phyloP scores from a whole-genome alignment of 2,888 invertebrate species.

The Aphodius granarius region DNA sequence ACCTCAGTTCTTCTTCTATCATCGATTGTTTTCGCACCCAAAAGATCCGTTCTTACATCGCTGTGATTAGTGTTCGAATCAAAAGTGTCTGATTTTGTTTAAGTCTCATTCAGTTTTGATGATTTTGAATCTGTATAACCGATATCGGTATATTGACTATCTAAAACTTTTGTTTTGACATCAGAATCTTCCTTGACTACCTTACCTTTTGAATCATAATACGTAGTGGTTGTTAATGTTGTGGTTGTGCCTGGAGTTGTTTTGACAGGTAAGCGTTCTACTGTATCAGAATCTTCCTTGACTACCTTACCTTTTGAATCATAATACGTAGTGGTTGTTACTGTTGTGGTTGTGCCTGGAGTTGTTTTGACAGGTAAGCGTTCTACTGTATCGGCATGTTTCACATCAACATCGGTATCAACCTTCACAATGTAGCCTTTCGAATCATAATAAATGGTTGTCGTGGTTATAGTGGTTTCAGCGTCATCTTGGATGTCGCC shows the following conservation, averaged over 20 bases:
- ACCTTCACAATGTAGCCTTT: constrained; percentile 49
- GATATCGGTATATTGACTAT: background rate
- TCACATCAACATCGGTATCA: constrained; percentile 43
- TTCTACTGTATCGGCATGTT: constrained; percentile 18
- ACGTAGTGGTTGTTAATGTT: constrained; percentile 48
- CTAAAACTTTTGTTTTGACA: constrained; percentile 34
- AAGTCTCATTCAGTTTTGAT: background rate
- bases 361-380: constrained; percentile 11
- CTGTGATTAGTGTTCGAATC: background rate
- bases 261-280: constrained; percentile 8
- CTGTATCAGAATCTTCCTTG: constrained; percentile 33
- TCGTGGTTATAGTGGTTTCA: constrained; percentile 41
- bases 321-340: constrained; percentile 50
- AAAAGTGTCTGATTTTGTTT: background rate
- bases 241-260: constrained; percentile 30
- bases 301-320: constrained; percentile 50
- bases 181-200: constrained; percentile 46
- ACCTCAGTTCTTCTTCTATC: background rate
- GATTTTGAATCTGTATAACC: background rate
- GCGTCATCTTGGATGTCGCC: constrained; percentile 32
- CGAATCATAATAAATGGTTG: constrained; percentile 51
- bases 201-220: constrained; percentile 51
- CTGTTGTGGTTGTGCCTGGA: constrained; percentile 35
- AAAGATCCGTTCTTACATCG: background rate
- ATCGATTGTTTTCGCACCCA: background rate